phyloP scores from a whole-genome alignment of 2,888 invertebrate genomes.

The Diaprepes abbreviatus region DNA sequence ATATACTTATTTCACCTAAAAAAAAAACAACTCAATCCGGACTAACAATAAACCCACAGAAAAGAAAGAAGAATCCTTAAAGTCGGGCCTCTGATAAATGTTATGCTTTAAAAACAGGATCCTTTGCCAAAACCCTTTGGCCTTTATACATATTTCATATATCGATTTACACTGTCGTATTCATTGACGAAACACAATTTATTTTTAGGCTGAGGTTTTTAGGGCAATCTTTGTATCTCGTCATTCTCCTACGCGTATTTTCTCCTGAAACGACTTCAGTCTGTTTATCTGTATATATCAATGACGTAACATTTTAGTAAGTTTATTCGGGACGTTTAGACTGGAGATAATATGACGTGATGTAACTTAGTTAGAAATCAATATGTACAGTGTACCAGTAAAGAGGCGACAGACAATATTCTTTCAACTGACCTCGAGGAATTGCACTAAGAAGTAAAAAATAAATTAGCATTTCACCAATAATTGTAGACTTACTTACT shows the following conservation, averaged over 20 bases:
- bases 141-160: background rate
- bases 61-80: background rate
- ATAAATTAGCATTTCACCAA: too few relatives aligned
- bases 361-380: too few relatives aligned
- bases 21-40: background rate
- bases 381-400: too few relatives aligned
- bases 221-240: slow-evolving; percentile 5
- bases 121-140: slow-evolving; percentile 12
- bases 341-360: background rate
- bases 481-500: too few relatives aligned
- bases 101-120: background rate
- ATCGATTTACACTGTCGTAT: background rate
- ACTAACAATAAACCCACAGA: background rate
- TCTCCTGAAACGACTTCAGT: background rate
- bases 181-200: slow-evolving; percentile 10
- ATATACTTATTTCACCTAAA: too few relatives aligned
- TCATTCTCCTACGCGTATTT: slow-evolving; percentile 2
- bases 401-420: too few relatives aligned
- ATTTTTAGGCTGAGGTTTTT: slow-evolving; percentile 13
- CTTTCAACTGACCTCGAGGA: too few relatives aligned
- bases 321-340: background rate
- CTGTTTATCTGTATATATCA: too few relatives aligned
- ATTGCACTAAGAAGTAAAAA: too few relatives aligned
- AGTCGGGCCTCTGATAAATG: background rate
- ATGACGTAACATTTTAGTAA: too few relatives aligned